Evolutionary conservation across 1,140 invertebrate species (phyloP), one percentile per base, ranked within the genome.

Genomic region (Trichonephila clavata): DNA sequence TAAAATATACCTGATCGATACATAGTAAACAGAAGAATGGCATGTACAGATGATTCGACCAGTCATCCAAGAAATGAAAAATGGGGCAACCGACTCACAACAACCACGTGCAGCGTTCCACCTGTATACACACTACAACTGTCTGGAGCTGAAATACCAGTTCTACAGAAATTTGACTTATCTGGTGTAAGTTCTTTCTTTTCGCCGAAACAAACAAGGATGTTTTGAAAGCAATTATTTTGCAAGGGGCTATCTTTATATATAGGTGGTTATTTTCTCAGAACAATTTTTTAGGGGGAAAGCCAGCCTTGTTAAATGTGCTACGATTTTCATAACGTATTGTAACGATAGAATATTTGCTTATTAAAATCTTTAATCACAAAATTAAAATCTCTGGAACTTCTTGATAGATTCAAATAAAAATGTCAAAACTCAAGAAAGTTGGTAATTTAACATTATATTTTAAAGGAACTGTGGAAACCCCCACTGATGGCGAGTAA

Each of bases 1-100:
- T 50, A 50, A 83, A 83, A 14, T 83, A 83, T 83, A 71, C 68
- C 68, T 71, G 68, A 71, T n/a, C 68, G 68, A 27, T 71, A 71
- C 68, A 71, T 71, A 13, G 68, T 71, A 71, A 71, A 71, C n/a
- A 71, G 24, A 32, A 27, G 14, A 13, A 13, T 27, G 68, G 24
- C 24, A 71, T 71, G 24, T 24, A 71, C 68, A 14, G 68, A 71
- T 32, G 24, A 16, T 71, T 71, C 14, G 10, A 32, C n/a, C n/a
- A 32, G 14, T 61, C 60, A 61, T 61, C 16, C 60, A 61, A 61
- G 60, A 61, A 50, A 18, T 61, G 60, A 61, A 18, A 16, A 71
- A 16, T 32, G 24, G 24, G 24, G 24, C 68, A 71, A 71, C 24
- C n/a, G 65, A 6, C n/a, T 24, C 13, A n/a, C n/a, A 2, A 10